These are phyloP conservation scores for Anomalospiza imberbis DNA, from an alignment of 2,797 vertebrate species.

Conservation along the genomic window DNA sequence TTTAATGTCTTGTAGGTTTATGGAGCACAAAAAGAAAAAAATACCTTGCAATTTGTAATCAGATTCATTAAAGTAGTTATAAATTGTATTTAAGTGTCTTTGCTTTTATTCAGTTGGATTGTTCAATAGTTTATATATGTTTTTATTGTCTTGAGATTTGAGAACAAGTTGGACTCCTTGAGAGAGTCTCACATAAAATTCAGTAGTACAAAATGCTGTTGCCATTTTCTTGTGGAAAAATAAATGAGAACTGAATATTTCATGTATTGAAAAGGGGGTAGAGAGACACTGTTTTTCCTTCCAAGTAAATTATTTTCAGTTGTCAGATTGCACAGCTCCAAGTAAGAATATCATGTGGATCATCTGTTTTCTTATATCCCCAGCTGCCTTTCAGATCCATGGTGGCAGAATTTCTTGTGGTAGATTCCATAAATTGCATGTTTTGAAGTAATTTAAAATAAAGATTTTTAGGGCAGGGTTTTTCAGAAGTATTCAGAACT, in stretches of 20 bases:
- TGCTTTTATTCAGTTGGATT: neutral
- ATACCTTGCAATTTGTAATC: neutral
- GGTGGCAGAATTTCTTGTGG: neutral
- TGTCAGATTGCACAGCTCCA: neutral
- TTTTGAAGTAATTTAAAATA: neutral
- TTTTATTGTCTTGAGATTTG: neutral
- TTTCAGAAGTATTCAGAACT: neutral
- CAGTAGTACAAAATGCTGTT: neutral
- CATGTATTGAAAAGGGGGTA: neutral
- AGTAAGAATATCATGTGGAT: neutral
- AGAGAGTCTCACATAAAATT: neutral
- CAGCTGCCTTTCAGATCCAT: neutral
- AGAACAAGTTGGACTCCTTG: neutral
- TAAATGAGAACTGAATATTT: neutral
- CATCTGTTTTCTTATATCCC: neutral
- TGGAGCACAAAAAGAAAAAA: neutral
- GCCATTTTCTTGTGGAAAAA: neutral
- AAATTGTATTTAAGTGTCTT: neutral
- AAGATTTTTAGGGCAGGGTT: neutral
- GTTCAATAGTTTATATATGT: neutral
- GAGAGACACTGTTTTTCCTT: neutral
- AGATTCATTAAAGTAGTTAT: neutral
- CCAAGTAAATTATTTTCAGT: neutral
- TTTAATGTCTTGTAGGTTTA: neutral
- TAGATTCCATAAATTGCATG: neutral